These are phyloP conservation scores for Rhadinocentrus ornatus DNA, from an alignment of 2,797 vertebrate genomes.

Conservation along the genomic window DNA sequence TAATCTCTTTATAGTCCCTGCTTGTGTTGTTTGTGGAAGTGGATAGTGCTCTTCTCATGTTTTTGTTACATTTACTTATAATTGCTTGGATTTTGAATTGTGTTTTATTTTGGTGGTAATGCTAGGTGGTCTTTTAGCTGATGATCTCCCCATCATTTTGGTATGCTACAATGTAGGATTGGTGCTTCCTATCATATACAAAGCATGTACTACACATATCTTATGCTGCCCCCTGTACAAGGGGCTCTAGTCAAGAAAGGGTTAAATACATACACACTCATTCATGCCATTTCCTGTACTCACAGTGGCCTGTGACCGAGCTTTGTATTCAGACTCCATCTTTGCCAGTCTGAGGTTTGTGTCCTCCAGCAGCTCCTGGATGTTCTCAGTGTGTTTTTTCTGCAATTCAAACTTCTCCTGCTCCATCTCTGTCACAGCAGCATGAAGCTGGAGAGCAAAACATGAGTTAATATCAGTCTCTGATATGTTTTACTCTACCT, in stretches of 20 bases:
- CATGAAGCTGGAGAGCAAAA: slow-evolving; percentile 83
- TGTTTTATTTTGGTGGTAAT: too few species aligned
- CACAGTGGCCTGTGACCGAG: slow-evolving; percentile 86
- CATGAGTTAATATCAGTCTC: slow-evolving; percentile 17
- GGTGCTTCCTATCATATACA: not conserved
- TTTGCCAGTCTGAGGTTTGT: slow-evolving; percentile 88
- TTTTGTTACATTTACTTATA: too few species aligned
- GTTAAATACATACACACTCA: not conserved
- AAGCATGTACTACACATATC: too few species aligned
- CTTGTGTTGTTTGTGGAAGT: too few species aligned
- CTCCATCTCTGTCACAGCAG: slow-evolving; percentile 88
- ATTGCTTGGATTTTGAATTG: too few species aligned
- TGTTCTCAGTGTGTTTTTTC: slow-evolving; percentile 90
- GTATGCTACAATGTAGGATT: not conserved
- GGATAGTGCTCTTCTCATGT: too few species aligned
- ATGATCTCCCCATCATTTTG: too few species aligned
- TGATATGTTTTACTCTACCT: not conserved
- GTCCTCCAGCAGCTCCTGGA: slow-evolving; percentile 91
- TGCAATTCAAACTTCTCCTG: slow-evolving; percentile 92
- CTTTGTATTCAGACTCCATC: slow-evolving; percentile 89
- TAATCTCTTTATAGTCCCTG: too few species aligned
- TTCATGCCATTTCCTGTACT: slow-evolving; percentile 57
- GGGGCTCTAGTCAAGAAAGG: too few species aligned
- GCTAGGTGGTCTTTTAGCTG: too few species aligned
- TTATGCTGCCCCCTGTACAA: too few species aligned